phyloP scores from a whole-genome alignment of 2,888 invertebrate species.

The Thymelicus acteon region DNA sequence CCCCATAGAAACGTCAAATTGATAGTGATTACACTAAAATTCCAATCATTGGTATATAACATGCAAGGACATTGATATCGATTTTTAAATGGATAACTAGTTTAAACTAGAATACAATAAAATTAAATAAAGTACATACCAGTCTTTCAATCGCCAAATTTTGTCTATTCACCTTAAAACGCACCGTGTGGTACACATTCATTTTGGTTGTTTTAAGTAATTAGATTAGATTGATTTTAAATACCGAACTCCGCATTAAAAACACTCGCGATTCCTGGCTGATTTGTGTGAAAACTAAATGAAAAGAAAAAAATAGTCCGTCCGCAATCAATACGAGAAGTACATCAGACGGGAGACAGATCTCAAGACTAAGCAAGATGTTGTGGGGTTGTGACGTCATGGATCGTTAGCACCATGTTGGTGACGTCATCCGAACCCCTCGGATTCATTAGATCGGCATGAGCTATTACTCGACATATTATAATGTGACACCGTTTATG shows the following conservation, averaged over 20 bases:
- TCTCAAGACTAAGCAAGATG: constrained; percentile 65
- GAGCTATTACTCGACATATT: constrained; percentile 49
- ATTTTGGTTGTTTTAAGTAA: constrained; percentile 57
- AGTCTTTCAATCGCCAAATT: constrained; percentile 61
- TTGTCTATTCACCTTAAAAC: constrained; percentile 57
- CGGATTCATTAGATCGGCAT: constrained; percentile 52
- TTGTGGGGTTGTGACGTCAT: constrained; percentile 70
- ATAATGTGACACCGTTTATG: constrained; percentile 38
- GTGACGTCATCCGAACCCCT: constrained; percentile 67
- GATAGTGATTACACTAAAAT: constrained; percentile 21
- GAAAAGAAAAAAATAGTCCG: constrained; percentile 45
- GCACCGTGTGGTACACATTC: constrained; percentile 70
- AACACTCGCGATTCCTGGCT: not conserved
- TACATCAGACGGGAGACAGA: constrained; percentile 56
- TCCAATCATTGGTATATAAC: constrained; percentile 16
- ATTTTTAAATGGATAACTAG: constrained; percentile 23
- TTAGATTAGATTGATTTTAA: not conserved
- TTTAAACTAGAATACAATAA: constrained; percentile 17
- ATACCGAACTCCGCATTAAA: not conserved
- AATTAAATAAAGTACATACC: constrained; percentile 57
- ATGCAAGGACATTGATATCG: constrained; percentile 31
- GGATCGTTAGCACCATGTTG: constrained; percentile 70
- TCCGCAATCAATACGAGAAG: constrained; percentile 48
- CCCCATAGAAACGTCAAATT: constrained; percentile 59
- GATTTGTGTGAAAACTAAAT: constrained; percentile 3